These are phyloP conservation scores for Petrolisthes cinctipes DNA, from an alignment of 2,888 invertebrate genomes.

Conservation along the genomic window DNA sequence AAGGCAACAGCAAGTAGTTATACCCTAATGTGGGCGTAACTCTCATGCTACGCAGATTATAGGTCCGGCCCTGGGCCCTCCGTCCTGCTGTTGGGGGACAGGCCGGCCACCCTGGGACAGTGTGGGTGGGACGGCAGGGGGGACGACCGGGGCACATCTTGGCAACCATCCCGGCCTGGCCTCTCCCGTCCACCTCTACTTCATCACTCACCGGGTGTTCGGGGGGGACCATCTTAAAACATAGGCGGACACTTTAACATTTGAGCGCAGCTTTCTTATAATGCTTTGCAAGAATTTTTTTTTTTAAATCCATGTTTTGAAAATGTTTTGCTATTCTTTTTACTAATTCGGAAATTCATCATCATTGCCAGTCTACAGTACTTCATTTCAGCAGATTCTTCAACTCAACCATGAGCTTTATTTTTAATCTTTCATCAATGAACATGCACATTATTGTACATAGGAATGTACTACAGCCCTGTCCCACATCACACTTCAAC, in stretches of 20 bases:
- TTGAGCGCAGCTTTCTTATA: neutral
- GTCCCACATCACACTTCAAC: neutral
- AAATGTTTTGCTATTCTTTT: neutral
- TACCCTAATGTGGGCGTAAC: constrained; percentile 63
- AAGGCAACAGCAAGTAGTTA: constrained; percentile 63
- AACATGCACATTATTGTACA: neutral
- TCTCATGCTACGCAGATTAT: constrained; percentile 63
- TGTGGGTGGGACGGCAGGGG: constrained; percentile 40
- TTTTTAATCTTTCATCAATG: neutral
- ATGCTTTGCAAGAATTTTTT: constrained; percentile 9
- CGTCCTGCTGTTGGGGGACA: constrained; percentile 58
- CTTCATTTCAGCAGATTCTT: neutral
- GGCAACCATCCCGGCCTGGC: constrained; percentile 50
- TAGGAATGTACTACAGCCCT: constrained; percentile 7
- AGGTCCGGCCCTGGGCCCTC: constrained; percentile 50
- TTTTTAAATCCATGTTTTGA: neutral
- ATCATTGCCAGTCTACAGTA: neutral
- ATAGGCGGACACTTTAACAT: constrained; percentile 61
- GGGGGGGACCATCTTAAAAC: constrained; percentile 63
- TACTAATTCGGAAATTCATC: neutral
- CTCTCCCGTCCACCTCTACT: constrained; percentile 64
- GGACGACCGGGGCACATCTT: constrained; percentile 50
- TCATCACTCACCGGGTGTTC: constrained; percentile 60
- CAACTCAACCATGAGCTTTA: neutral
- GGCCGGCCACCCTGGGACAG: constrained; percentile 53